These are phyloP conservation scores for Torymus aiolomorphi DNA, from an alignment of 2,888 invertebrate species.

Conservation along the genomic window DNA sequence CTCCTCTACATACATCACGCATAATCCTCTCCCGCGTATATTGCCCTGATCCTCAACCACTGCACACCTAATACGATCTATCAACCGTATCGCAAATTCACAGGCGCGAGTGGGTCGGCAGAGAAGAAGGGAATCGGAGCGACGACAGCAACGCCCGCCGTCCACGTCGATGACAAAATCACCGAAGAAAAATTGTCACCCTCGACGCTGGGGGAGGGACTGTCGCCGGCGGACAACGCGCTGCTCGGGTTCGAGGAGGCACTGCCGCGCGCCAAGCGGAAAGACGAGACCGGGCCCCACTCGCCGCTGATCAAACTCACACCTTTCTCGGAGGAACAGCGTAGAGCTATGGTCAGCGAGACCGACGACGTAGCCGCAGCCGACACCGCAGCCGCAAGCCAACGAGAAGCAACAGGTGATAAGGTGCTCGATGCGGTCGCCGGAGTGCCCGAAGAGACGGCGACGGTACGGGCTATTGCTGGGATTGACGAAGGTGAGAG, in stretches of 20 bases:
- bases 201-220: too few relatives aligned
- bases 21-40: too few relatives aligned
- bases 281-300: slow-evolving; percentile 45
- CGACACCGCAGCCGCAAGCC: too few relatives aligned
- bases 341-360: slow-evolving; percentile 58
- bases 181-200: too few relatives aligned
- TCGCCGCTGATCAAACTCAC: slow-evolving; percentile 60
- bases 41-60: too few relatives aligned
- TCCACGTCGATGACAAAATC: not conserved
- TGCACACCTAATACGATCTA: too few relatives aligned
- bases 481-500: too few relatives aligned
- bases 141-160: not conserved
- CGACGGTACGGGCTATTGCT: too few relatives aligned
- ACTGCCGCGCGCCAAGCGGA: slow-evolving; percentile 15
- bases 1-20: too few relatives aligned
- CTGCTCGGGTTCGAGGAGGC: slow-evolving; percentile 55
- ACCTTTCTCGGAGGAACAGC: slow-evolving; percentile 59
- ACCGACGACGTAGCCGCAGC: not conserved
- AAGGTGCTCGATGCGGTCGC: not conserved
- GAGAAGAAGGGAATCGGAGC: not conserved
- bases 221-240: slow-evolving; percentile 46
- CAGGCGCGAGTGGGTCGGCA: slow-evolving; percentile 4
- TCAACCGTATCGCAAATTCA: not conserved
- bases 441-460: not conserved
- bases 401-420: not conserved